Evolutionary conservation across 2,888 invertebrate species (phyloP).

Genomic region (Tiphia femorata): DNA sequence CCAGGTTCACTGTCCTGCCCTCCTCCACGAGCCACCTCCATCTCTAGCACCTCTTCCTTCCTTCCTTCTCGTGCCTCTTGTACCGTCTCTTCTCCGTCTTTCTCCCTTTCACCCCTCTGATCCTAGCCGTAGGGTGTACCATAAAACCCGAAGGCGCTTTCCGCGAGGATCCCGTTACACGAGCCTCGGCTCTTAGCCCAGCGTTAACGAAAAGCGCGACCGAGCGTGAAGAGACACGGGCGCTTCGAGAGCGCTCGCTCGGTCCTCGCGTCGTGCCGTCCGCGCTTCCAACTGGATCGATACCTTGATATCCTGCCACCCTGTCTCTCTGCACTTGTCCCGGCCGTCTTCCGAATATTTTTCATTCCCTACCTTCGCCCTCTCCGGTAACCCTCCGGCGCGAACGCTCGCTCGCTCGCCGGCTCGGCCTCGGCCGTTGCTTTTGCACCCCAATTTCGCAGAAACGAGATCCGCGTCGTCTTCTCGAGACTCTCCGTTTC

Average conservation of each 20-base stretch:
- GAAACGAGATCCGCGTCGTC: constrained; percentile 31
- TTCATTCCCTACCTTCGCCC: constrained; percentile 23
- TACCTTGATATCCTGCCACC: constrained; percentile 47
- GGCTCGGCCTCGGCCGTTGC: constrained; percentile 24
- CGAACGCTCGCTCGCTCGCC: constrained; percentile 16
- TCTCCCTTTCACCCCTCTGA: constrained; percentile 27
- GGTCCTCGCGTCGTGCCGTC: constrained; percentile 30
- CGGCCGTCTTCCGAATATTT: constrained; percentile 41
- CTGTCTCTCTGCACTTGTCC: constrained; percentile 34
- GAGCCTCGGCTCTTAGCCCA: constrained; percentile 54
- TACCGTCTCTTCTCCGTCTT: constrained; percentile 15
- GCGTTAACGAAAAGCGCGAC: constrained; percentile 59
- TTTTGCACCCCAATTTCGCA: constrained; percentile 48
- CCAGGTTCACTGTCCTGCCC: constrained; percentile 62
- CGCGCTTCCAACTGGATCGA: constrained; percentile 38
- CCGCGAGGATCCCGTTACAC: constrained; percentile 58
- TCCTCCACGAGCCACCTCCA: constrained; percentile 35
- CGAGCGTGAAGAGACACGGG: constrained; percentile 55
- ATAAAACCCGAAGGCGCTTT: constrained; percentile 58
- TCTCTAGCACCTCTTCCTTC: constrained; percentile 19
- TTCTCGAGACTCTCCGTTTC: not conserved
- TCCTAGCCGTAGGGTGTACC: constrained; percentile 42
- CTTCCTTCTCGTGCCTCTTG: constrained; percentile 20
- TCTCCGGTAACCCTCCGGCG: not conserved
- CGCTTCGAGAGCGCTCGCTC: constrained; percentile 47